Evolutionary conservation across 2,797 vertebrate species (phyloP), one percentile per base, ranked within the genome.

Genomic region (Lepilemur ruficaudatus): DNA sequence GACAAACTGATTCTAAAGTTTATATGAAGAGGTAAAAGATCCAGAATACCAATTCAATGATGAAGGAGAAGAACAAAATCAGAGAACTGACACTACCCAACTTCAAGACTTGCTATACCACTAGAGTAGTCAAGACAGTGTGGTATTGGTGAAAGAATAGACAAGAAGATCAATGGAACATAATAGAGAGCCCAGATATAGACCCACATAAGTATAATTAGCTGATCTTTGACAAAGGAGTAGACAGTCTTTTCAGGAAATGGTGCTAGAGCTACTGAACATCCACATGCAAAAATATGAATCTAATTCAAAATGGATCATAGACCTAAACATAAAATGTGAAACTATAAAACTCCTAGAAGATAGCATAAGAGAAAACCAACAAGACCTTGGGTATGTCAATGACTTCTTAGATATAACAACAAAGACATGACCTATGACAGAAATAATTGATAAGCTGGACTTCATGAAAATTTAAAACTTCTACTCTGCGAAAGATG

Each of bases 391-490:
- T 70, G 2, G 20, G 18, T 48, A 67, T 82, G 48, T 14, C 28
- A 32, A 57, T 79, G 28, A 82, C 35, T 78, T 94, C 91, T 86
- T 85, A 94, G 50, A 70, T 73, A 65, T 5, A 82, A 89, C 2
- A 43, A 4, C 59, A 88, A 88, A 96, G 75, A 28, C 15, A 94
- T 38, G 63, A 91, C 25, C 22, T 41, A 85, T 91, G 22, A 80
- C 73, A 61, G 20, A 89, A 92, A 84, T 65, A 70, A 89, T 10
- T 50, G 18, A 89, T 52, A 78, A 61, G 4, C 23, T 65, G 35
- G 18, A 59, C 52, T 92, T 90, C 15, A 41, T 78, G 94, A 88
- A 90, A 93, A 96, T 76, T n/a, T 57, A 79, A 67, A 91, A 91
- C 17, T 63, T 86, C 50, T 85, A 17, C 14, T 94, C 70, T 89